Conservation (phyloP, 2,113 vertebrate genomes). For the Steatornis caripensis region DNA sequence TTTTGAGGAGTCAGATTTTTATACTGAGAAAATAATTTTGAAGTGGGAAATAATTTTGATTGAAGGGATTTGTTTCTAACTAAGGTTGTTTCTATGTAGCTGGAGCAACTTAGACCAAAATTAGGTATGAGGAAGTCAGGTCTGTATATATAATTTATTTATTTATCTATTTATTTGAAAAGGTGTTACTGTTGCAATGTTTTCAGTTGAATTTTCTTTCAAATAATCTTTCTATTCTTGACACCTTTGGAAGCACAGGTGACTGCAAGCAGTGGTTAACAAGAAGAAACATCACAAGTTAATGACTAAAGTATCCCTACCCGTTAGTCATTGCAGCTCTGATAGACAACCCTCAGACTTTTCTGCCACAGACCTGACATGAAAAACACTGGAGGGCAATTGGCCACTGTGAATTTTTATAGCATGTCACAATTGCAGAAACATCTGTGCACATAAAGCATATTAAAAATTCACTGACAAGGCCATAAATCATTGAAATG, state of each 20-base stretch:
- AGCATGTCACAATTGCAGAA: conserved; percentile 20
- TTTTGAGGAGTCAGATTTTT: not conserved
- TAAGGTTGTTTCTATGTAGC: not conserved
- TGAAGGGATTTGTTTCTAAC: not conserved
- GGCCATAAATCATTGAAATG: conserved; percentile 47
- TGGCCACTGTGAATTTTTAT: conserved; percentile 19
- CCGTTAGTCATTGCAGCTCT: not conserved
- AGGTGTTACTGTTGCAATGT: not conserved
- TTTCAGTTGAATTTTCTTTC: not conserved
- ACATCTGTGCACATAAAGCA: conserved; percentile 6
- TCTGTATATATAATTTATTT: not conserved
- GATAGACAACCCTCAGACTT: not conserved
- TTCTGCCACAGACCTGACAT: not conserved
- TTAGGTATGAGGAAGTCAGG: not conserved
- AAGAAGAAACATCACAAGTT: not conserved
- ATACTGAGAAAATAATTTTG: not conserved
- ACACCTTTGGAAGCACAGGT: not conserved
- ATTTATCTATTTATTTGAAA: not conserved
- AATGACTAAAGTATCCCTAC: not conserved
- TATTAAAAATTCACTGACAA: conserved; percentile 24
- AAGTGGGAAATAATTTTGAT: too few species aligned
- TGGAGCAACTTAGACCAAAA: not conserved
- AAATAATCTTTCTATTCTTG: not conserved
- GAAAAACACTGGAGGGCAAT: conserved; percentile 7
- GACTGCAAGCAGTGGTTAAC: not conserved